These are phyloP conservation scores for Pyrochroa serraticornis DNA, from an alignment of 2,888 invertebrate genomes.

Conservation along the genomic window DNA sequence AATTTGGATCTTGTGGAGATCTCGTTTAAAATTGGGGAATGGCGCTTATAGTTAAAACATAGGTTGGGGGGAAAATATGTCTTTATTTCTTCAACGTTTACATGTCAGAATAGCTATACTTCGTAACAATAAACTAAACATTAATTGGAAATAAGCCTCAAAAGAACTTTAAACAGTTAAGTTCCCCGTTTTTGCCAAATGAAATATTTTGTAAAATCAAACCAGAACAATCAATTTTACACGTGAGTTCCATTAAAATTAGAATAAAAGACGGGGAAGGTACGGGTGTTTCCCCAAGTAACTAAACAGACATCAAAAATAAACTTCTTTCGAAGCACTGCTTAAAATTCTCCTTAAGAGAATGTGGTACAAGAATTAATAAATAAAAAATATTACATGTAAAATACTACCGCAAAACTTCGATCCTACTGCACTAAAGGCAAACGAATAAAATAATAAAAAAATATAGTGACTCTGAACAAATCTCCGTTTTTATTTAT, in stretches of 20 bases:
- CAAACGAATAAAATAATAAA: no score
- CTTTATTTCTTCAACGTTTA: slow-evolving; percentile 32
- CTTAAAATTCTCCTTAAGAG: slow-evolving; percentile 44
- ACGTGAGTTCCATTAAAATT: not conserved
- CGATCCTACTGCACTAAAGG: not conserved
- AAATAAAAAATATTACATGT: slow-evolving; percentile 37
- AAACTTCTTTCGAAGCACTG: slow-evolving; percentile 35
- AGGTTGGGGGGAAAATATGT: slow-evolving; percentile 28
- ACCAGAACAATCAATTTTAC: slow-evolving; percentile 9
- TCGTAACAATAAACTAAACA: slow-evolving; percentile 17
- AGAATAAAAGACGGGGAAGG: not conserved
- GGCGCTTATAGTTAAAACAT: no score
- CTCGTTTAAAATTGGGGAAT: no score
- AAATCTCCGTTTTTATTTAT: slow-evolving; percentile 17
- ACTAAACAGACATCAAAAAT: slow-evolving; percentile 25
- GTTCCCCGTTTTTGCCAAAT: slow-evolving; percentile 26
- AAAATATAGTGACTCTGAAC: no score
- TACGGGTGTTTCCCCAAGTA: slow-evolving; percentile 17
- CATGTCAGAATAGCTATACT: slow-evolving; percentile 26
- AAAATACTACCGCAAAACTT: slow-evolving; percentile 53
- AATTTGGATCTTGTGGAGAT: no score
- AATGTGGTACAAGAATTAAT: slow-evolving; percentile 10
- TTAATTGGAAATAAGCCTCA: slow-evolving; percentile 11
- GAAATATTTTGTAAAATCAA: slow-evolving; percentile 13
- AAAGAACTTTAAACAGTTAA: slow-evolving; percentile 41